These are phyloP conservation scores for Epizoanthus ramosus DNA, from an alignment of 92 coral and sea anemone genomes.

Conservation along the genomic window DNA sequence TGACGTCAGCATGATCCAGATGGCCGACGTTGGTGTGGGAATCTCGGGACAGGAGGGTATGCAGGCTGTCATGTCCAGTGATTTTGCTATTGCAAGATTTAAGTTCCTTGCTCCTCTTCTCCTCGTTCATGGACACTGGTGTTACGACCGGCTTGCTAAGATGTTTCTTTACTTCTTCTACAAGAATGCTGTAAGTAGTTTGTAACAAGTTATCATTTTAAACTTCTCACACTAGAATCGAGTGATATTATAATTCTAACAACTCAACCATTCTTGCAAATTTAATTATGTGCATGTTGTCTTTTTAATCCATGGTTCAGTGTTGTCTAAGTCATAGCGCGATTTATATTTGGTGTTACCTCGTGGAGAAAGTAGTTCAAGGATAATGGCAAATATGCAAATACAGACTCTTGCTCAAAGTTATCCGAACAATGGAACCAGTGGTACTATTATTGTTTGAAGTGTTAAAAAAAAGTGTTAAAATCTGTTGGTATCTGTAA, in stretches of 20 bases:
- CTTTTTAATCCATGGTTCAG: no score
- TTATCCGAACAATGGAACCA: no score
- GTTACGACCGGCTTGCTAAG: slow-evolving; percentile 96
- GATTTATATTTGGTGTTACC: no score
- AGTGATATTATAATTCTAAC: neutral
- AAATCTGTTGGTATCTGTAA: no score
- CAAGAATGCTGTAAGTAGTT: slow-evolving; percentile 89
- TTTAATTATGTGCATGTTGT: no score
- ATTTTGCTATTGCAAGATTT: slow-evolving; percentile 98
- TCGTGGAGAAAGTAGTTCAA: no score
- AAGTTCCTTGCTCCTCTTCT: slow-evolving; percentile 83
- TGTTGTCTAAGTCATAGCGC: no score
- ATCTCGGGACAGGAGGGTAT: slow-evolving; percentile 99
- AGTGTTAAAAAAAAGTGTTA: no score
- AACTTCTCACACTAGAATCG: neutral
- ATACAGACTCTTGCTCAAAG: no score
- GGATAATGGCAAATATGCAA: no score
- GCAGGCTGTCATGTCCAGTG: slow-evolving; percentile 99
- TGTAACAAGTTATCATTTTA: neutral
- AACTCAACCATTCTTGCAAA: no score
- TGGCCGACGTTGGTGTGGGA: slow-evolving; percentile 98
- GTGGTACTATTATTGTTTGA: no score
- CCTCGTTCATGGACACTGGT: slow-evolving; percentile 98
- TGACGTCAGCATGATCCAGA: slow-evolving; percentile 99
- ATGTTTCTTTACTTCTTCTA: slow-evolving; percentile 96